Conservation (phyloP, 2,888 invertebrate species). For the Apeira syringaria region DNA sequence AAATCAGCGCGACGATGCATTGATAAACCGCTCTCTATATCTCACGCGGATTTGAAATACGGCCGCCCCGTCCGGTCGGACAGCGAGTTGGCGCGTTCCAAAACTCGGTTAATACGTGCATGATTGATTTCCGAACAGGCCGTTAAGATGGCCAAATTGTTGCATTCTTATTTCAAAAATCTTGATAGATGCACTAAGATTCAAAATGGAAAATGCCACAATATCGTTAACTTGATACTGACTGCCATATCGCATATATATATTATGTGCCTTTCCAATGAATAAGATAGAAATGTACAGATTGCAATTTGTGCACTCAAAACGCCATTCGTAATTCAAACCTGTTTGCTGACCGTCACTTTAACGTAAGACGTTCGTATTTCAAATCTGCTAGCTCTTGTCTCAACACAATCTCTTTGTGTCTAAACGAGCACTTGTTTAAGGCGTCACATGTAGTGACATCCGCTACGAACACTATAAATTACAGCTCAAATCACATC, state of each 20-base stretch:
- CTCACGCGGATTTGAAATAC: constrained; percentile 77
- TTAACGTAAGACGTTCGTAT: constrained; percentile 12
- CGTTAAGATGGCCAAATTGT: constrained; percentile 30
- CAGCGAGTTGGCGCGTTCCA: constrained; percentile 73
- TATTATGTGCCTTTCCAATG: not conserved
- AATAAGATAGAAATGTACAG: not conserved
- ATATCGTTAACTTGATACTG: not conserved
- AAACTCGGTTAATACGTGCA: constrained; percentile 69
- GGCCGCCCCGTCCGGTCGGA: constrained; percentile 67
- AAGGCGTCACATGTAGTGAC: constrained; percentile 62
- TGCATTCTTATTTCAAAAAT: constrained; percentile 16
- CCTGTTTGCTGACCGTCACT: constrained; percentile 15
- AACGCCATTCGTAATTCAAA: constrained; percentile 20
- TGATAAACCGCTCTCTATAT: constrained; percentile 79
- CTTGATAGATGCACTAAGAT: not conserved
- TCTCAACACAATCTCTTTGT: constrained; percentile 28
- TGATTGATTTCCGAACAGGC: constrained; percentile 69
- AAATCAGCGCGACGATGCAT: constrained; percentile 80
- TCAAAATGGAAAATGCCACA: not conserved
- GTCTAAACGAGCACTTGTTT: constrained; percentile 51
- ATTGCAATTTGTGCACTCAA: constrained; percentile 1
- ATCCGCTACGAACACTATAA: constrained; percentile 76
- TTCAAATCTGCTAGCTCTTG: constrained; percentile 16
- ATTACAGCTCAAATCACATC: constrained; percentile 80
- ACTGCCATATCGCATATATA: not conserved